These are phyloP conservation scores for Triops longicaudatus DNA, from an alignment of 1,140 invertebrate genomes.

Conservation along the genomic window DNA sequence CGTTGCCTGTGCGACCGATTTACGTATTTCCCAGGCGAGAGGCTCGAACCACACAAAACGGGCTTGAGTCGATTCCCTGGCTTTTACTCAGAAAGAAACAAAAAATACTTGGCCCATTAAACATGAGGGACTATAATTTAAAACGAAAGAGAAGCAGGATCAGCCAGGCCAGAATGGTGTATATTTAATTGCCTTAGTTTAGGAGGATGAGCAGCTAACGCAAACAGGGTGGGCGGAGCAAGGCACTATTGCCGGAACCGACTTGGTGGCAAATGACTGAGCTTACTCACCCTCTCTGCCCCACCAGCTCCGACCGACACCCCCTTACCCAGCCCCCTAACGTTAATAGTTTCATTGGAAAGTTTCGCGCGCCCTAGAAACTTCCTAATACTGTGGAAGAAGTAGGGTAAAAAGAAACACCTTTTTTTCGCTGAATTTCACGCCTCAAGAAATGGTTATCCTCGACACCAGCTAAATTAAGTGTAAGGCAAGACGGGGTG, in stretches of 20 bases:
- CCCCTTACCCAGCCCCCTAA: neutral
- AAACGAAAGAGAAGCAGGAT: neutral
- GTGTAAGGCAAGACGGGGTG: neutral
- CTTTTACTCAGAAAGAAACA: no score
- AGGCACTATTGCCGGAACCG: neutral
- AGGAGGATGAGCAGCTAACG: neutral
- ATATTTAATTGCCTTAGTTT: neutral
- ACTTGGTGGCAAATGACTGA: neutral
- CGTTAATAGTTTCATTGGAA: neutral
- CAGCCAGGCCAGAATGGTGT: neutral
- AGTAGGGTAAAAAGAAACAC: neutral
- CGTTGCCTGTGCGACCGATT: slow-evolving; percentile 1
- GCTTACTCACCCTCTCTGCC: neutral
- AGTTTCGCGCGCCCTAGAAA: neutral
- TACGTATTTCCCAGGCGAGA: neutral
- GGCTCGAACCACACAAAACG: no score
- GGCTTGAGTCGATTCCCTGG: no score
- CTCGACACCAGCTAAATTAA: neutral
- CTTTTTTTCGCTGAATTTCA: neutral
- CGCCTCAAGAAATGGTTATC: neutral
- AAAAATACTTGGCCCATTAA: neutral
- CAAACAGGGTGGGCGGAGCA: neutral
- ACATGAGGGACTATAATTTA: neutral
- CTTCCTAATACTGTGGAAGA: neutral
- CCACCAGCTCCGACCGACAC: neutral